A percentile compares a stretch with the other conserved stretches of the same genome.
Evolutionary conservation across 1,140 invertebrate species (phyloP).

Genomic region (Eupeodes corollae): DNA sequence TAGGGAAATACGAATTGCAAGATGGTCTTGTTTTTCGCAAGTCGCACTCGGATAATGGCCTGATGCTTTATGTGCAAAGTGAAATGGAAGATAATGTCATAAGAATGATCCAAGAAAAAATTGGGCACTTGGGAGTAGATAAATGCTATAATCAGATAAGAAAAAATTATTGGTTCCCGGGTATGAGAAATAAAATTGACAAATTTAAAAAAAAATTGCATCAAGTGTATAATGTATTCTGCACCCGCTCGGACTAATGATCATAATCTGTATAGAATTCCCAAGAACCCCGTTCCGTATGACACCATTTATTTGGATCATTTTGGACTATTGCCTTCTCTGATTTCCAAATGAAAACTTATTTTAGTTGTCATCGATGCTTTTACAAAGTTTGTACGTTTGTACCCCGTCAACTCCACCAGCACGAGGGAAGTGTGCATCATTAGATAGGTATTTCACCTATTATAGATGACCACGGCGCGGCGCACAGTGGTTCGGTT

Average conservation of each 20-base stretch:
- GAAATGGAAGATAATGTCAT: constrained; percentile 13
- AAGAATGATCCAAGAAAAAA: constrained; percentile 12
- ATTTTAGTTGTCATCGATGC: constrained; percentile 36
- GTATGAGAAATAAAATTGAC: constrained; percentile 16
- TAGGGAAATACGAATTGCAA: not conserved
- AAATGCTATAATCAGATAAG: constrained; percentile 11
- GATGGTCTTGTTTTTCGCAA: too few species aligned
- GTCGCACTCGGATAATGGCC: too few species aligned
- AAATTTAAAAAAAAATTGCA: constrained; percentile 9
- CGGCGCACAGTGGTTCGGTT: too few species aligned
- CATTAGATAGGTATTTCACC: constrained; percentile 10
- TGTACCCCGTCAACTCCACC: constrained; percentile 7
- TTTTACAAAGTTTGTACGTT: too few species aligned
- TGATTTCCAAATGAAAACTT: constrained; percentile 31
- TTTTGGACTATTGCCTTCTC: constrained; percentile 19
- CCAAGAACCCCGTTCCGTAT: constrained; percentile 3
- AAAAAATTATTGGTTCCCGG: constrained; percentile 16
- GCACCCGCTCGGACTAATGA: constrained; percentile 9
- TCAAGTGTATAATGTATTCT: constrained; percentile 17
- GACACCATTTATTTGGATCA: constrained; percentile 23
- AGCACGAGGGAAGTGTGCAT: constrained; percentile 14
- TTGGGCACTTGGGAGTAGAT: constrained; percentile 14
- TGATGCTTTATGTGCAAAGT: constrained; percentile 15
- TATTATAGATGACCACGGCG: constrained; percentile 10
- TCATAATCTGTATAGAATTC: constrained; percentile 10